These are phyloP conservation scores for Drosophila fungiperda DNA, from an alignment of 2,888 invertebrate genomes.

Conservation along the genomic window DNA sequence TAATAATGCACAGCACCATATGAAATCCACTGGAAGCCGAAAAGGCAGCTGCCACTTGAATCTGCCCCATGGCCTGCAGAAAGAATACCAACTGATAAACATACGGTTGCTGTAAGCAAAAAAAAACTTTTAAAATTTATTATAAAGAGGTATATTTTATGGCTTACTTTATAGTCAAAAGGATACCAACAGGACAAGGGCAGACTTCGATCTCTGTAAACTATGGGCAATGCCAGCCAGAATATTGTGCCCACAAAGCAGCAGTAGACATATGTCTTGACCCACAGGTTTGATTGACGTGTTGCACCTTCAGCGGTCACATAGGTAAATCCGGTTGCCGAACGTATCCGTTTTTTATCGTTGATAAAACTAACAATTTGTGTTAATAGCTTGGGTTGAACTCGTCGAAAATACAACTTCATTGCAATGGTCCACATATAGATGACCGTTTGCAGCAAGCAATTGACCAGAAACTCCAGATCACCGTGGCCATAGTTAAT, in stretches of 20 bases:
- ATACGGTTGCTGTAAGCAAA: slow-evolving; percentile 60
- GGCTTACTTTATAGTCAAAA: slow-evolving; percentile 73
- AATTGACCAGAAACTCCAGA: slow-evolving; percentile 71
- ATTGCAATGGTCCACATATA: slow-evolving; percentile 73
- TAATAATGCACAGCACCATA: slow-evolving; percentile 74
- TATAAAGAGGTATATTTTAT: not conserved
- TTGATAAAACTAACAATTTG: slow-evolving; percentile 65
- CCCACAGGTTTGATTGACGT: slow-evolving; percentile 57
- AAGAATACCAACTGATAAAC: slow-evolving; percentile 74
- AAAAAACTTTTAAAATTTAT: fast-evolving
- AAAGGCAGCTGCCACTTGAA: slow-evolving; percentile 80
- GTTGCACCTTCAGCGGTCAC: slow-evolving; percentile 69
- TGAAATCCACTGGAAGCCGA: slow-evolving; percentile 80
- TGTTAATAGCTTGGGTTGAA: slow-evolving; percentile 41
- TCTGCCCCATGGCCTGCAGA: slow-evolving; percentile 82
- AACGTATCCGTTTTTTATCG: slow-evolving; percentile 59
- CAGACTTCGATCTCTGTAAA: slow-evolving; percentile 68
- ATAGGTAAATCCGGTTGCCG: slow-evolving; percentile 77
- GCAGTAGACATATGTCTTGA: slow-evolving; percentile 63
- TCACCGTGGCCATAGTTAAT: slow-evolving; percentile 61
- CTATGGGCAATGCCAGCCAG: slow-evolving; percentile 66
- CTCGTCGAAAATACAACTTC: slow-evolving; percentile 76
- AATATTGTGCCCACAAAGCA: slow-evolving; percentile 57
- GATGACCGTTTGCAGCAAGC: slow-evolving; percentile 74
- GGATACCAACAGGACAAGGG: slow-evolving; percentile 83